These are phyloP conservation scores for Solenopsis fugax DNA, from an alignment of 1,140 invertebrate genomes.

Conservation along the genomic window DNA sequence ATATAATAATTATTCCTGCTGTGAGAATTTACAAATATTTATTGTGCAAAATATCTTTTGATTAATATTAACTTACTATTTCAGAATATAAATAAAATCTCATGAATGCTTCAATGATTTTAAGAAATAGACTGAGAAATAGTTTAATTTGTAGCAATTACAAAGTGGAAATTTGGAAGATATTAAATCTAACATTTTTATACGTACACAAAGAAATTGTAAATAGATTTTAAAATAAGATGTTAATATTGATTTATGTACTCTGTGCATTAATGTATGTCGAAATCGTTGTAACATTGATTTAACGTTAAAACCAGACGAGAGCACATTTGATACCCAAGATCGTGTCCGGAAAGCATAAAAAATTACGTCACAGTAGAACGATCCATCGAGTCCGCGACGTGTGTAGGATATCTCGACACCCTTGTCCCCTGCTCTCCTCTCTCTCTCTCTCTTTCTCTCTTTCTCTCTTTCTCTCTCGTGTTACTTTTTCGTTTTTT, in stretches of 20 bases:
- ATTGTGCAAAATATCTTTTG: not conserved
- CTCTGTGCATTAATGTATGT: not conserved
- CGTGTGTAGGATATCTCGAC: conserved; percentile 47
- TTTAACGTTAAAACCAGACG: conserved; percentile 56
- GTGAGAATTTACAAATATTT: conserved; percentile 9
- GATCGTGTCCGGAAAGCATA: conserved; percentile 67
- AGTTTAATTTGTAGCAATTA: conserved; percentile 11
- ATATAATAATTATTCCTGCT: conserved; percentile 12
- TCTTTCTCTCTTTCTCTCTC: conserved; percentile 22
- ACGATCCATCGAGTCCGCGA: conserved; percentile 61
- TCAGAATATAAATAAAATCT: not conserved
- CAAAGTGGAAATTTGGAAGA: not conserved
- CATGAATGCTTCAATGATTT: not conserved
- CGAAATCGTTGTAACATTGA: conserved; percentile 1
- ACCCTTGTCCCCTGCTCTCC: conserved; percentile 4
- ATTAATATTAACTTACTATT: not conserved
- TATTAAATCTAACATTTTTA: conserved; percentile 9
- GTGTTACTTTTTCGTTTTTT: conserved; percentile 27
- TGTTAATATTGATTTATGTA: not conserved
- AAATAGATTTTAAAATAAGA: conserved; percentile 3
- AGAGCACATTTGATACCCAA: conserved; percentile 65
- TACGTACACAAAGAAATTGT: not conserved
- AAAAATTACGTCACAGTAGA: conserved; percentile 74
- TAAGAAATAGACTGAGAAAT: not conserved
- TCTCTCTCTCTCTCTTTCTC: conserved; percentile 16